A percentile compares a stretch with the other conserved stretches of the same genome.
Conservation (phyloP, 2,113 vertebrate genomes). For the Gopherus flavomarginatus region DNA sequence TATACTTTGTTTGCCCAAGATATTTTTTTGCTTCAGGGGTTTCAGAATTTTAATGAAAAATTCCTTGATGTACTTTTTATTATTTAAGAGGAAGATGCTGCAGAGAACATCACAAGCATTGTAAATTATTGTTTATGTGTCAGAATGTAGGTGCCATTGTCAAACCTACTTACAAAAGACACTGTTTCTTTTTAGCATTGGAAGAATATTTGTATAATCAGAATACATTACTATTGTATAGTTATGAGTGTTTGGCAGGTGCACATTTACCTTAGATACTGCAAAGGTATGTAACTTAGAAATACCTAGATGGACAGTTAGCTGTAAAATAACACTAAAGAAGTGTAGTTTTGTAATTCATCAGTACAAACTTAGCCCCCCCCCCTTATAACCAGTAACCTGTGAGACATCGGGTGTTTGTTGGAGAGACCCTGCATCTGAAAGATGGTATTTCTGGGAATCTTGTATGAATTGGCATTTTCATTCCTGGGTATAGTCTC, state of each 20-base stretch:
- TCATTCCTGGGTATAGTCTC: fast-evolving
- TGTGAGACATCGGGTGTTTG: background rate
- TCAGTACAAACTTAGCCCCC: background rate
- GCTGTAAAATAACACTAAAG: background rate
- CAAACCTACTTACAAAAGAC: slow-evolving; percentile 37
- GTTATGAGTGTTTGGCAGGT: background rate
- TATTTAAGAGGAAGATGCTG: slow-evolving; percentile 53
- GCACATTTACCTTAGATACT: background rate
- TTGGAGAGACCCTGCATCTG: background rate
- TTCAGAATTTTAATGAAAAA: slow-evolving; percentile 68
- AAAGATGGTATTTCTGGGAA: background rate
- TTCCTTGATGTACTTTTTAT: slow-evolving; percentile 54
- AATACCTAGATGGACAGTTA: fast-evolving
- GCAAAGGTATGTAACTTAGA: background rate
- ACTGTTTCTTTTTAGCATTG: slow-evolving; percentile 15
- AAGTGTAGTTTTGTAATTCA: background rate
- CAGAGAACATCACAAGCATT: slow-evolving; percentile 45
- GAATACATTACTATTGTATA: slow-evolving; percentile 34
- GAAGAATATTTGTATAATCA: slow-evolving; percentile 38
- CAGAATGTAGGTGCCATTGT: slow-evolving; percentile 38
- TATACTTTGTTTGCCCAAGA: slow-evolving; percentile 45
- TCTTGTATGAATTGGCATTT: background rate
- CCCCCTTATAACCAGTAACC: background rate
- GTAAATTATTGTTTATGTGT: slow-evolving; percentile 61
- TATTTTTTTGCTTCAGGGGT: slow-evolving; percentile 36